These are phyloP conservation scores for Pyrrhosoma nymphula DNA, from an alignment of 2,888 invertebrate species.

Conservation along the genomic window DNA sequence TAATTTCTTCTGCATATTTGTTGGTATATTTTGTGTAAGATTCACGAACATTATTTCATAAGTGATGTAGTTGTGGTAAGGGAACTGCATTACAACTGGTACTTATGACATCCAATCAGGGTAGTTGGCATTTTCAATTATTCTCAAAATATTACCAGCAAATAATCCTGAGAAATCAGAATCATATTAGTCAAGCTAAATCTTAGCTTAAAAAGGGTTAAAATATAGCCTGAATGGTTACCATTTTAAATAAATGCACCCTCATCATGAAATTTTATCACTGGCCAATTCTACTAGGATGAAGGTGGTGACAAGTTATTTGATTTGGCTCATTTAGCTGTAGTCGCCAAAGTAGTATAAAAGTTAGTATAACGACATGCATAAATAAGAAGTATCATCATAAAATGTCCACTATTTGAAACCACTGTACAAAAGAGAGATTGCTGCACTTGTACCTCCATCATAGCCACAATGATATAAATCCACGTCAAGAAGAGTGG, in stretches of 20 bases:
- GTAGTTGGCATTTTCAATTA: neutral
- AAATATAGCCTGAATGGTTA: neutral
- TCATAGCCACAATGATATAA: neutral
- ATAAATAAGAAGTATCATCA: slow-evolving; percentile 17
- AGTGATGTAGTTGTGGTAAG: slow-evolving; percentile 11
- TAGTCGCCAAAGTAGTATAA: neutral
- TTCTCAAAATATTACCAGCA: neutral
- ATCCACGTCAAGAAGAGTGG: neutral
- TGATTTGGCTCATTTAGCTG: neutral
- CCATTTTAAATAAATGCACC: neutral
- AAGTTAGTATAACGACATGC: neutral
- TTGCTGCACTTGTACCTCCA: slow-evolving; percentile 42
- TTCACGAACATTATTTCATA: slow-evolving; percentile 19
- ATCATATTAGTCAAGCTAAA: neutral
- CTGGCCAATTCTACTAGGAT: neutral
- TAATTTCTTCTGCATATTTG: neutral
- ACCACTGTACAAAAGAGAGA: slow-evolving; percentile 17
- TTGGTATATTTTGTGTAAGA: neutral
- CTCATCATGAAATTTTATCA: slow-evolving; percentile 17
- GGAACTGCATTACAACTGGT: neutral
- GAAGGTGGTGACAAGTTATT: neutral
- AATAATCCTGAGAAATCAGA: slow-evolving; percentile 28
- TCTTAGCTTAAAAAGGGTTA: slow-evolving; percentile 24
- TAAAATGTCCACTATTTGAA: neutral
- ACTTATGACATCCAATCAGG: neutral